Base-by-base conservation (phyloP, 1,140 invertebrate species). In the Holcopasites calliopsidis region DNA sequence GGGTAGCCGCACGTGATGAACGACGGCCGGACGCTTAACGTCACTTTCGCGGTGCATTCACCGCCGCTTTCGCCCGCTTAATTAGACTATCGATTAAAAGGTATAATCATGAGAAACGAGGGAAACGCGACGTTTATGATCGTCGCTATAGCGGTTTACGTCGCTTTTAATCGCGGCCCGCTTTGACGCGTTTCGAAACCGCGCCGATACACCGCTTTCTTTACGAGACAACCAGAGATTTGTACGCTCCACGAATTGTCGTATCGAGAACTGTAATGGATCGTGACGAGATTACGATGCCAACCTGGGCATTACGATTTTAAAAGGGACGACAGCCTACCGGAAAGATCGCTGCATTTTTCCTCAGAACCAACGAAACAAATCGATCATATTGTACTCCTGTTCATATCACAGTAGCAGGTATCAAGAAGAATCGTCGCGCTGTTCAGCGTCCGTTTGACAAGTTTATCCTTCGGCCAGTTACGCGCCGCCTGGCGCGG, bases 41-140 rank as follows among this genome's bases (percentile, higher is more conserved):
- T 68, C 50, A 28, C 65, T 58, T 58, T 28, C 18, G 23, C 18
- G 11, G 7, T 0, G 16, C 2, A 16, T 10, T n/a, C 7, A n/a
- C 40, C n/a, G 57, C 33, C 23, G 13, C 31, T 58, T 21, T 16
- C 13, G 23, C 40, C 3, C 16, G 2, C n/a, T 65, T 73, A 74
- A 65, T 65, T 55, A 65, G 1, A 55, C 31, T 31, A 55, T 66
- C 71, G 71, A 55, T 74, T 47, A 47, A 42, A 74, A n/a, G 16
- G 10, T 42, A 54, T 18, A 35, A 26, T 11, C 40, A 23, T 18
- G 28, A 16, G 21, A 47, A 47, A 47, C 6, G 38, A 18, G 16
- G 16, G 26, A 44, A n/a, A 44, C n/a, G 16, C 38, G 58, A 10
- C 26, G 42, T 62, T 62, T 40, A 62, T 40, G 18, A 2, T 4